phyloP scores from a whole-genome alignment of 1,140 invertebrate species.

The Lepidotrigona ventralis region DNA sequence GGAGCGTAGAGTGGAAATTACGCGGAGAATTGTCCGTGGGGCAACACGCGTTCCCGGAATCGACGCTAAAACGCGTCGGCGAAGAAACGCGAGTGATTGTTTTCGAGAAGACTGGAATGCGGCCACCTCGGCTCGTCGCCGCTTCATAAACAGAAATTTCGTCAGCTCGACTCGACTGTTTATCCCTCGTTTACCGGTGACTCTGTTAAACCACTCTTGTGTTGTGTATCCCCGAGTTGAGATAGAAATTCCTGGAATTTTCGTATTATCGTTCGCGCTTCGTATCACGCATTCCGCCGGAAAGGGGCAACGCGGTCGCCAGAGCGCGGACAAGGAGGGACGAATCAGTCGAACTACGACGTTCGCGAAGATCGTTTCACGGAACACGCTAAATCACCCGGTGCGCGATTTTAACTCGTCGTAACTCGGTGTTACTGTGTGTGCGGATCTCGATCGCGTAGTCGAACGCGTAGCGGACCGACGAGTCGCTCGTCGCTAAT shows the following conservation, averaged over 20 bases:
- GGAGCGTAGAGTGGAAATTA: not conserved
- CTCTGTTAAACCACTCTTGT: not conserved
- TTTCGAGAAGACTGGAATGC: not conserved
- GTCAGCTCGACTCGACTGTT: not conserved
- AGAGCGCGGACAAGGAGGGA: not conserved
- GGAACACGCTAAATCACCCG: not conserved
- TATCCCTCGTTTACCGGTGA: not conserved
- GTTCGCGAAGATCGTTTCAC: not conserved
- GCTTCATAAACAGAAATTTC: not conserved
- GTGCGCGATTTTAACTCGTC: not conserved
- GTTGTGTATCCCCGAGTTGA: not conserved
- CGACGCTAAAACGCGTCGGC: not conserved
- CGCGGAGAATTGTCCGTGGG: too few relatives aligned
- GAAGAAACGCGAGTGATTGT: not conserved
- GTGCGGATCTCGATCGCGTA: not conserved
- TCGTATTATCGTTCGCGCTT: not conserved
- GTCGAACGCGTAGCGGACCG: not conserved
- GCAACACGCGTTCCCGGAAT: too few relatives aligned
- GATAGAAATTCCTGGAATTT: not conserved
- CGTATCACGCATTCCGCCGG: too few relatives aligned
- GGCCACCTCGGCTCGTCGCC: not conserved
- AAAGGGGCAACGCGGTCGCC: not conserved
- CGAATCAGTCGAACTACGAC: not conserved
- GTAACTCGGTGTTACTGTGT: not conserved
- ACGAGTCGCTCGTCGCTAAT: not conserved